Evolutionary conservation across 2,113 vertebrate species (phyloP).

Genomic region (Apaloderma vittatum): DNA sequence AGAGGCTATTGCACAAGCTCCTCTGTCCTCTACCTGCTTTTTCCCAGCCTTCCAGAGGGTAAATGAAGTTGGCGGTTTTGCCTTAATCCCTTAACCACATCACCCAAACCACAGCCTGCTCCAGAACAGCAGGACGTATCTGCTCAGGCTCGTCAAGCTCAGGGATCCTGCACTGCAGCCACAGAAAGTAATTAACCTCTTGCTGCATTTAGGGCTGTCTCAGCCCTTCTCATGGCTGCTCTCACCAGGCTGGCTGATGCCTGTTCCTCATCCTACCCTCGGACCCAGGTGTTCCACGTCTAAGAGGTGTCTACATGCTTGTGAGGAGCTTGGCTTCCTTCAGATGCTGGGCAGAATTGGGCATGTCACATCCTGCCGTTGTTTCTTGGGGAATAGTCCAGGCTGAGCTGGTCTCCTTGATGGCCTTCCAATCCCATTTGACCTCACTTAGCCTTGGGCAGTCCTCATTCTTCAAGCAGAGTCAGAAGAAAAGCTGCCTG

Average conservation of each 20-base stretch:
- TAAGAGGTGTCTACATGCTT: background rate
- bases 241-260: background rate
- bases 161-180: background rate
- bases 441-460: background rate
- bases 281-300: background rate
- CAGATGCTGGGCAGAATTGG: background rate
- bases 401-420: background rate
- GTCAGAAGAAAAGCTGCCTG: background rate
- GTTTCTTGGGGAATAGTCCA: background rate
- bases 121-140: background rate
- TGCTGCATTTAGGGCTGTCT: background rate
- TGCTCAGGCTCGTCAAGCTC: accelerated
- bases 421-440: background rate
- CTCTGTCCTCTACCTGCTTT: background rate
- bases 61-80: background rate
- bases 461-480: background rate
- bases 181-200: background rate
- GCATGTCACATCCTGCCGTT: background rate
- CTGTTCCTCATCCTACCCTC: background rate
- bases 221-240: background rate
- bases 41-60: background rate
- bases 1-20: background rate
- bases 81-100: background rate
- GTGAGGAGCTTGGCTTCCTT: background rate
- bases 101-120: background rate